Base-by-base conservation (phyloP, 2,888 invertebrate genomes). In the Barypeithes pellucidus region DNA sequence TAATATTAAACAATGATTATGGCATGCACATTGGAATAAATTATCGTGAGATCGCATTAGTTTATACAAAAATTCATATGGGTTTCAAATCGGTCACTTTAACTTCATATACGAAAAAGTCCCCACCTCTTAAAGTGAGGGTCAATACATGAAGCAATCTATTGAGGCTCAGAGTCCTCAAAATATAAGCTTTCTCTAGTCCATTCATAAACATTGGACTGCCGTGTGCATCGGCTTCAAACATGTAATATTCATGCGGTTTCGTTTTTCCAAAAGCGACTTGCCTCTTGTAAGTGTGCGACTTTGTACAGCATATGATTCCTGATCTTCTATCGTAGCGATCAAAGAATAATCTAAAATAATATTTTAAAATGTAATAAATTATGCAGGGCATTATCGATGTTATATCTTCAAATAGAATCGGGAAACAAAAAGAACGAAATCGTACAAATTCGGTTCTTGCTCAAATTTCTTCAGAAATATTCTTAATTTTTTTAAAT, bases 231-330 rank as follows among this genome's bases (percentile, higher is more conserved):
- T 91, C 90, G 77, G 90, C 90, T 79, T 92, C 92, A 80, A 89
- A 92, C 90, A 92, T 89, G 77, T 91, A 92, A 80, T 91, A 92
- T 11, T 91, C 91, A 12, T 83, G 80, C 0, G 86, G 86, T 33
- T 78, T 76, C 1, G 81, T 75, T 76, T 85, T 85, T 3, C 85
- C 86, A 67, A 86, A 86, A 0, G 84, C 82, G 0, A 84, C 76
- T 68, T 84, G 81, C 16, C 83, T 79, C 67, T 83, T 84, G 36
- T 57, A 20, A 74, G 89, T 77, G 5, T 80, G 81, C 60, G 89
- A 89, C 67, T 89, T 89, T 11, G 84, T 83, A 0, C 88, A 87
- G 75, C 89, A 89, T 62, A 89, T 88, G 60, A 92, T 85, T 5
- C 92, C 92, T 41, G 86, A 86, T 4, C 83, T 83, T 75, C 88